Percentiles rank a stretch among this genome's conserved stretches.
These are phyloP conservation scores for Pocota personata DNA, from an alignment of 2,888 invertebrate genomes.

Conservation along the genomic window DNA sequence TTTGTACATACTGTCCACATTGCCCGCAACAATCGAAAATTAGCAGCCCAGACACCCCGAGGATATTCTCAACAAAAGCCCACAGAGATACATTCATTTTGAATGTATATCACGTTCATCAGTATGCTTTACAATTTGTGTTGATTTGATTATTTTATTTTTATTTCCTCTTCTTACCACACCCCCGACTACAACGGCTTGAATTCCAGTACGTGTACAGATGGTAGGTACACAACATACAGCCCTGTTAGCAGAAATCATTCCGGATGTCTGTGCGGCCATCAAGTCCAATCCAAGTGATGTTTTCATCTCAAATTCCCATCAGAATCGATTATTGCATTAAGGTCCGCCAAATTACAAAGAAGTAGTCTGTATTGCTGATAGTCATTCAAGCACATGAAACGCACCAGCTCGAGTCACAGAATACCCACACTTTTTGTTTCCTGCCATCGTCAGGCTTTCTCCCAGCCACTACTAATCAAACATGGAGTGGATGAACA, in stretches of 20 bases:
- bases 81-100: conserved; percentile 5
- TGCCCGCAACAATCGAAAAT: neutral
- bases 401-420: neutral
- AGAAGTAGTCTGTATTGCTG: neutral
- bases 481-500: conserved; percentile 12
- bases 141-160: conserved; percentile 45
- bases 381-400: neutral
- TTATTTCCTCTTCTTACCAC: neutral
- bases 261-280: neutral
- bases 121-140: conserved; percentile 29
- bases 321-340: conserved; percentile 16
- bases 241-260: neutral
- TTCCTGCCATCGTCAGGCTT: neutral
- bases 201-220: neutral
- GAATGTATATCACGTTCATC: conserved; percentile 35
- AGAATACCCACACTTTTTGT: neutral
- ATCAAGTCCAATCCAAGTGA: no score
- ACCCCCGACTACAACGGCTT: neutral
- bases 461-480: conserved; percentile 4
- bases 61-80: neutral
- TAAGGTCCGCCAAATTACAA: conserved; percentile 21
- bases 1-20: neutral
- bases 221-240: neutral
- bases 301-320: neutral
- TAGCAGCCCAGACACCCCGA: neutral